Conservation (phyloP, 2,888 invertebrate species). For the Ochropleura plecta region DNA sequence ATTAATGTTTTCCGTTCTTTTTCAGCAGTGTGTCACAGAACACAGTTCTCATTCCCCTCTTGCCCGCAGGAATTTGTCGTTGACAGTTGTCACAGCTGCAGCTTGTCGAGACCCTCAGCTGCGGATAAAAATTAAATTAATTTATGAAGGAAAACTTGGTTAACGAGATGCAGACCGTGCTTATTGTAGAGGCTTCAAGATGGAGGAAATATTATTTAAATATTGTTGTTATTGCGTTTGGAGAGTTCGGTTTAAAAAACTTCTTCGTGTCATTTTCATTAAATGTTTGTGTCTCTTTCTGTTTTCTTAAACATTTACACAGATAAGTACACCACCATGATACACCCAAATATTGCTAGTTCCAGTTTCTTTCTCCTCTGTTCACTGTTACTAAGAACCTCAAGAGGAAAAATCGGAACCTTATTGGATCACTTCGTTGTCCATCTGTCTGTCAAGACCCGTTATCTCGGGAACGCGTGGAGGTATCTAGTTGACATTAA, state of each 20-base stretch:
- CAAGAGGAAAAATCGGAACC: too few species aligned
- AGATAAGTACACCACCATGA: too few species aligned
- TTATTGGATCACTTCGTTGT: too few species aligned
- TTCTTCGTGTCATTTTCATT: too few species aligned
- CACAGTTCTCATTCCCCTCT: slow-evolving; percentile 54
- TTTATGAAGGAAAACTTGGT: slow-evolving; percentile 65
- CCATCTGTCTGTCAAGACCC: too few species aligned
- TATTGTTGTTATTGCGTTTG: slow-evolving; percentile 23
- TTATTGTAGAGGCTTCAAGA: slow-evolving; percentile 52
- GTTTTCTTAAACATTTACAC: too few species aligned
- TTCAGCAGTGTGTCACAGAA: slow-evolving; percentile 39
- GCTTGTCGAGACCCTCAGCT: slow-evolving; percentile 57
- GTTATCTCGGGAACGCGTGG: too few species aligned
- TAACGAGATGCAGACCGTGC: slow-evolving; percentile 66
- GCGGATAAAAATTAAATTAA: slow-evolving; percentile 75
- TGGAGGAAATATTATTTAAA: slow-evolving; percentile 23
- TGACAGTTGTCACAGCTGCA: slow-evolving; percentile 74
- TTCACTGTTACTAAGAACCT: too few species aligned
- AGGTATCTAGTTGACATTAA: too few species aligned
- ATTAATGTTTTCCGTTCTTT: background rate
- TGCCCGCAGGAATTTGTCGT: slow-evolving; percentile 72
- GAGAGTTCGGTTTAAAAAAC: background rate
- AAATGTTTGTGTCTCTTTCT: too few species aligned
- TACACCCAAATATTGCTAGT: too few species aligned
- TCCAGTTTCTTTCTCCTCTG: too few species aligned